Evolutionary conservation across 2,797 vertebrate genomes (phyloP).

Genomic region (Bradypodion pumilum): DNA sequence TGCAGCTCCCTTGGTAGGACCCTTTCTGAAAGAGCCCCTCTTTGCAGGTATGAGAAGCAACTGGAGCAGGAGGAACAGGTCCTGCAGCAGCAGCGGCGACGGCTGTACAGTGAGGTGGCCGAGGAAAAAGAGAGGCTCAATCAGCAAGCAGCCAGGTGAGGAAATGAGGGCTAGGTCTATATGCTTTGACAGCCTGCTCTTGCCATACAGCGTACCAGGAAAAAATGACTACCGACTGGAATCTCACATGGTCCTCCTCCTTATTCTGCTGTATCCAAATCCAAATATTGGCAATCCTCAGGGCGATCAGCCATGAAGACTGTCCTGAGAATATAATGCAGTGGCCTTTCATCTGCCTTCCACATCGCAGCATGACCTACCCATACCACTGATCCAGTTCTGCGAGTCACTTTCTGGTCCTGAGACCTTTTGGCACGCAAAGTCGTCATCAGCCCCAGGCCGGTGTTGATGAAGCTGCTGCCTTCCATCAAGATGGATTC

Average conservation of each 20-base stretch:
- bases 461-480: too few species aligned
- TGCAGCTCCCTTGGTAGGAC: neutral
- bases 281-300: too few species aligned
- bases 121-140: constrained; percentile 90
- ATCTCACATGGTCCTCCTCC: neutral
- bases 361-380: too few species aligned
- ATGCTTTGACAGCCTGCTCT: neutral
- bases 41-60: constrained; percentile 87
- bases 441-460: too few species aligned
- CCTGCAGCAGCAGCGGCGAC: constrained; percentile 87
- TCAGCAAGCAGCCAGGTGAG: constrained; percentile 87
- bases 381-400: too few species aligned
- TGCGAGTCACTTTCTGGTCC: too few species aligned
- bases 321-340: too few species aligned
- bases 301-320: too few species aligned
- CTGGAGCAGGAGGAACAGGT: constrained; percentile 89
- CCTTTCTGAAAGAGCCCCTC: constrained; percentile 1
- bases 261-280: too few species aligned
- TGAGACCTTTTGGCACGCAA: too few species aligned
- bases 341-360: too few species aligned
- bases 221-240: neutral
- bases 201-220: neutral
- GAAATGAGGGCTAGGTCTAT: neutral
- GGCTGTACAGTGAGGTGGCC: constrained; percentile 87
- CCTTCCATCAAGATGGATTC: too few species aligned